phyloP scores from a whole-genome alignment of 2,113 vertebrate species.

The rat (Rattus norvegicus) region GRCr8 NC_086022.1:48372001-48372500 shows the following conservation, averaged over 20 bases:
- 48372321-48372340: not conserved
- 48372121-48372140: not conserved
- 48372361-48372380: constrained; percentile 6
- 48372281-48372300: not conserved
- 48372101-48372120: constrained; percentile 17
- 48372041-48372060: not conserved
- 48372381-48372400: constrained; percentile 40
- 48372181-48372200: not conserved
- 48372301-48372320: not conserved
- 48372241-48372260: constrained; percentile 39
- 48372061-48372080: not conserved
- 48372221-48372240: constrained; percentile 42
- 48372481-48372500: constrained; percentile 15
- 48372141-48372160: constrained; percentile 4
- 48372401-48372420: not conserved
- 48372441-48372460: constrained; percentile 30
- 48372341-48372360: not conserved
- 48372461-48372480: constrained; percentile 16
- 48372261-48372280: not conserved
- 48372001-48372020: not conserved
- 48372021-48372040: not conserved
- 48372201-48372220: constrained; percentile 4
- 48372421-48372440: not conserved
- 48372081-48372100: not conserved
- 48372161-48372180: not conserved